These are phyloP conservation scores for Drosophila mayri DNA, from an alignment of 1,140 invertebrate genomes.

Conservation along the genomic window DNA sequence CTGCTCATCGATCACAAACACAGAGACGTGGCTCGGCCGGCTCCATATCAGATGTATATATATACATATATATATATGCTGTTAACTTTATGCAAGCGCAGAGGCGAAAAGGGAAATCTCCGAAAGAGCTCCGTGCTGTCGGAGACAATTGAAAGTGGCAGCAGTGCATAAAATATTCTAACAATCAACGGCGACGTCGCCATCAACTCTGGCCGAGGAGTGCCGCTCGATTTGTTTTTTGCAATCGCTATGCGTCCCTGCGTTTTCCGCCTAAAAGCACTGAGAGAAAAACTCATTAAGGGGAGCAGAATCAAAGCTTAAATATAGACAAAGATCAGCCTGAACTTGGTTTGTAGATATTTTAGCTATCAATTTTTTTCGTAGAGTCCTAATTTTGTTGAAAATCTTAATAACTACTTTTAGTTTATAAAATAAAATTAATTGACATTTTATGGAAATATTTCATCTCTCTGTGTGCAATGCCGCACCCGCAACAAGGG, in stretches of 20 bases:
- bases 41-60: slow-evolving; percentile 4
- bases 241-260: slow-evolving; percentile 35
- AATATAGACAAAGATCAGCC: neutral
- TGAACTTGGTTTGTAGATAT: too few relatives aligned
- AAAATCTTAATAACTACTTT: too few relatives aligned
- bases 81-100: slow-evolving; percentile 33
- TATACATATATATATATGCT: too few relatives aligned
- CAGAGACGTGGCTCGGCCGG: slow-evolving; percentile 15
- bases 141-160: slow-evolving; percentile 73
- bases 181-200: slow-evolving; percentile 37
- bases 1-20: slow-evolving; percentile 74
- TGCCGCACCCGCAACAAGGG: slow-evolving; percentile 56
- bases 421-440: neutral
- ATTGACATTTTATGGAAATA: neutral
- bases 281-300: neutral
- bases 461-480: neutral
- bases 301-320: neutral
- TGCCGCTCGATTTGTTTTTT: slow-evolving; percentile 52
- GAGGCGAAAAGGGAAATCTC: slow-evolving; percentile 69
- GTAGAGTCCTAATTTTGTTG: neutral
- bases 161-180: slow-evolving; percentile 65
- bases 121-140: slow-evolving; percentile 23
- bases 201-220: slow-evolving; percentile 38
- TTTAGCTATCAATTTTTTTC: neutral
- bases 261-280: slow-evolving; percentile 7